Percentiles rank a stretch among this genome's conserved stretches.
These are phyloP conservation scores for Otus sunia DNA, from an alignment of 2,113 vertebrate species.

Conservation along the genomic window DNA sequence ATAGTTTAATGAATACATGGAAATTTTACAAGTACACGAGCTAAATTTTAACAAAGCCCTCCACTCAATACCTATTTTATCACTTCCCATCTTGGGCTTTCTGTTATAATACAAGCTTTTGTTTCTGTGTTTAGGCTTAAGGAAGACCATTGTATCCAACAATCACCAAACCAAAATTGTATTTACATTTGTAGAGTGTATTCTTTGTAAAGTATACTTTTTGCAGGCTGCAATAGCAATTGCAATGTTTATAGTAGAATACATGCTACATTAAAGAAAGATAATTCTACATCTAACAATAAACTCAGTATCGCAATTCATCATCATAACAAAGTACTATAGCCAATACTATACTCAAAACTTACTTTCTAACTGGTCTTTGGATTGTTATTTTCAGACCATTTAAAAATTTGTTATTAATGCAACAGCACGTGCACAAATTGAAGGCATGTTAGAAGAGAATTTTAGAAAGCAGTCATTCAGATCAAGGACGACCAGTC, in stretches of 20 bases:
- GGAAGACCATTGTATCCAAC: slow-evolving; percentile 80
- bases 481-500: background rate
- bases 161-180: slow-evolving; percentile 70
- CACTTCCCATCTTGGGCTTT: slow-evolving; percentile 88
- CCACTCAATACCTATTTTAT: slow-evolving; percentile 88
- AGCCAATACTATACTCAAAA: background rate
- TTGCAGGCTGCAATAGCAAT: slow-evolving; percentile 57
- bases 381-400: background rate
- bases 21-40: slow-evolving; percentile 89
- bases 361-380: background rate
- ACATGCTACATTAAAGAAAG: slow-evolving; percentile 44
- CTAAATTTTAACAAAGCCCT: slow-evolving; percentile 82
- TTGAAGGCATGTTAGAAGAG: background rate
- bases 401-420: background rate
- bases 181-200: slow-evolving; percentile 77
- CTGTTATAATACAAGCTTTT: slow-evolving; percentile 84
- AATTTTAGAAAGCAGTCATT: background rate
- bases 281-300: slow-evolving; percentile 53
- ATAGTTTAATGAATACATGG: slow-evolving; percentile 91
- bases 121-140: slow-evolving; percentile 82
- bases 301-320: background rate
- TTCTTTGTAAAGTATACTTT: slow-evolving; percentile 70
- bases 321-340: background rate
- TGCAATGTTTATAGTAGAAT: slow-evolving; percentile 47
- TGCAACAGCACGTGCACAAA: background rate